Percentiles rank a stretch among this genome's conserved stretches.
Evolutionary conservation across 2,113 vertebrate species (phyloP).

Genomic region (Eulemur macaco): DNA sequence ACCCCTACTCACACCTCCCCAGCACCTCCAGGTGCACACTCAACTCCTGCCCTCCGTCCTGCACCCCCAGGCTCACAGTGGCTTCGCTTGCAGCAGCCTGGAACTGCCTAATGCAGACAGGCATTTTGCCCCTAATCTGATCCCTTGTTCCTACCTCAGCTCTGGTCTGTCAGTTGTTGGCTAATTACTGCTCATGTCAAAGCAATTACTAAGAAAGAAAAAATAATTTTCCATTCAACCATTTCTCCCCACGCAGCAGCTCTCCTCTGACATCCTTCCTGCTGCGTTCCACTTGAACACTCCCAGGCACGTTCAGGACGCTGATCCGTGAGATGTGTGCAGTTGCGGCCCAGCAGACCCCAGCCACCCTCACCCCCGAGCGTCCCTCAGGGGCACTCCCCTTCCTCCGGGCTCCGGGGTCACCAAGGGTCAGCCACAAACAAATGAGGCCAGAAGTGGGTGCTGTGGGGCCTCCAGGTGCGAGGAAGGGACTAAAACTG

Average conservation of each 20-base stretch:
- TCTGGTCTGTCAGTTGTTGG: conserved; percentile 62
- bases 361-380: background rate
- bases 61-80: background rate
- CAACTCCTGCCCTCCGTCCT: background rate
- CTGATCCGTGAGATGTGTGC: background rate
- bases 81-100: accelerated
- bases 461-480: background rate
- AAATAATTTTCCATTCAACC: conserved; percentile 57
- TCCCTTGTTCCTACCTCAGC: conserved; percentile 46
- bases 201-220: conserved; percentile 67
- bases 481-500: background rate
- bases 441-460: background rate
- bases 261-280: background rate
- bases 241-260: conserved; percentile 30
- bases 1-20: background rate
- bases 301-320: background rate
- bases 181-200: conserved; percentile 69
- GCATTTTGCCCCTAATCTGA: conserved; percentile 25
- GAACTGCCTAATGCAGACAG: background rate
- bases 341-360: accelerated
- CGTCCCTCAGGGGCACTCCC: background rate
- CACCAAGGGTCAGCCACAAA: background rate
- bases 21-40: background rate
- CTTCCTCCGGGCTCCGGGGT: background rate
- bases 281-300: no score